A percentile compares a stretch with the other conserved stretches of the same genome.
Evolutionary conservation across 1,140 invertebrate genomes (phyloP).

Genomic region (Diploscapter pachys): DNA sequence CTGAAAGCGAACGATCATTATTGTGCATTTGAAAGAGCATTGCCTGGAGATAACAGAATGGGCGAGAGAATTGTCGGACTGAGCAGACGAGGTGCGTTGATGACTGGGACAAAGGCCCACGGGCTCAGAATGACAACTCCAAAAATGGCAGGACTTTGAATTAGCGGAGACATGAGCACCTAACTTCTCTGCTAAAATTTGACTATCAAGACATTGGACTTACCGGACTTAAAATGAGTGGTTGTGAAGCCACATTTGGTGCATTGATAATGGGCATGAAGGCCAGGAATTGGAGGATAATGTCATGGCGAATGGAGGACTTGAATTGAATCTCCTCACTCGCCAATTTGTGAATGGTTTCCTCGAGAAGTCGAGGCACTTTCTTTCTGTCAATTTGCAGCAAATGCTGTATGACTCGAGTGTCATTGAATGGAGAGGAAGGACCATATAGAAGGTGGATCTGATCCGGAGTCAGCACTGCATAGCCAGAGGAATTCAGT

Average conservation of each 20-base stretch:
- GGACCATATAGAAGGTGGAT: constrained; percentile 43
- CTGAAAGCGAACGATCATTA: constrained; percentile 29
- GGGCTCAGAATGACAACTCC: constrained; percentile 37
- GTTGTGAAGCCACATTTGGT: constrained; percentile 25
- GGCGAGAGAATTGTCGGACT: constrained; percentile 45
- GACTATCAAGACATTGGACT: constrained; percentile 5
- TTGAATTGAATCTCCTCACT: constrained; percentile 17
- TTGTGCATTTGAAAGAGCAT: constrained; percentile 18
- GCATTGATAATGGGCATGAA: constrained; percentile 26
- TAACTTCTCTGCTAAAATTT: constrained; percentile 12
- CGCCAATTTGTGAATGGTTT: constrained; percentile 34
- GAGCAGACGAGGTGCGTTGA: constrained; percentile 42
- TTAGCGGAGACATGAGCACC: constrained; percentile 32
- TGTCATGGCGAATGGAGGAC: constrained; percentile 32
- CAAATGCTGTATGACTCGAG: constrained; percentile 15
- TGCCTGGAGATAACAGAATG: constrained; percentile 38
- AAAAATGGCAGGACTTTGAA: constrained; percentile 40
- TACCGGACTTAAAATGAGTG: background rate
- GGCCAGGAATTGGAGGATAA: constrained; percentile 36
- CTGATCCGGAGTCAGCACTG: constrained; percentile 37
- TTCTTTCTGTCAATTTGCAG: constrained; percentile 26
- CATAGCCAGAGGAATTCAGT: constrained; percentile 40
- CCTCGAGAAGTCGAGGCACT: constrained; percentile 41
- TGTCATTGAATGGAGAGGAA: constrained; percentile 43
- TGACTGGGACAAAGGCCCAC: constrained; percentile 40